These are phyloP conservation scores for Drosophila sp. DNA, from an alignment of 1,140 invertebrate genomes.

Conservation along the genomic window DNA sequence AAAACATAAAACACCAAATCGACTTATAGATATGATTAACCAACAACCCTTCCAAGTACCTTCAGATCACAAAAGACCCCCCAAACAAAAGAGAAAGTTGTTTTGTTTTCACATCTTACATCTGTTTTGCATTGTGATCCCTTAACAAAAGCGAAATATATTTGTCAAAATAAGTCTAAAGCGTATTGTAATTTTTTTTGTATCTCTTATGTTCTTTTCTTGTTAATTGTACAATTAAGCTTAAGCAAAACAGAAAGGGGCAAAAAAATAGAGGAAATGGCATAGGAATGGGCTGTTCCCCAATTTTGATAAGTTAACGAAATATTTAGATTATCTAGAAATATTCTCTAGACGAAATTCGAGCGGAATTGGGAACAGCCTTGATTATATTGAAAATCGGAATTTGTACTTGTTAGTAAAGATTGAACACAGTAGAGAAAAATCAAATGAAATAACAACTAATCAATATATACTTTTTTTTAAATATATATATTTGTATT, in stretches of 20 bases:
- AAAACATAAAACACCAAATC: conserved; percentile 1
- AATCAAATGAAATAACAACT: conserved; percentile 46
- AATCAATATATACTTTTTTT: conserved; percentile 30
- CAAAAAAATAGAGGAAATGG: background rate
- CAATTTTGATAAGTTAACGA: background rate
- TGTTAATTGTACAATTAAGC: conserved; percentile 10
- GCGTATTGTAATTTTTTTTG: background rate
- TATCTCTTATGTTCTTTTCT: conserved; percentile 6
- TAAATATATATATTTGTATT: conserved; percentile 39
- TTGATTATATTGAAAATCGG: background rate
- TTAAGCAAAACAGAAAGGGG: conserved; percentile 3
- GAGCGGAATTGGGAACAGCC: background rate
- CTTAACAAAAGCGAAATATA: conserved; percentile 6
- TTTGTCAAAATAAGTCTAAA: background rate
- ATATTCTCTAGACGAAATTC: background rate
- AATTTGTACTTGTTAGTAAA: conserved; percentile 35
- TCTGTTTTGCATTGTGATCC: conserved; percentile 4
- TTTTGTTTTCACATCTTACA: background rate
- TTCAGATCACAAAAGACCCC: conserved; percentile 22
- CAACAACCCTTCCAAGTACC: conserved; percentile 60
- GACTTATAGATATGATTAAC: conserved; percentile 1
- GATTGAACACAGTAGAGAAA: conserved; percentile 5
- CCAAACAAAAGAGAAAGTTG: background rate
- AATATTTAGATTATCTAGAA: background rate
- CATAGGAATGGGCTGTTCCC: background rate